These are phyloP conservation scores for Cydia fagiglandana DNA, from an alignment of 1,140 invertebrate genomes.

Conservation along the genomic window DNA sequence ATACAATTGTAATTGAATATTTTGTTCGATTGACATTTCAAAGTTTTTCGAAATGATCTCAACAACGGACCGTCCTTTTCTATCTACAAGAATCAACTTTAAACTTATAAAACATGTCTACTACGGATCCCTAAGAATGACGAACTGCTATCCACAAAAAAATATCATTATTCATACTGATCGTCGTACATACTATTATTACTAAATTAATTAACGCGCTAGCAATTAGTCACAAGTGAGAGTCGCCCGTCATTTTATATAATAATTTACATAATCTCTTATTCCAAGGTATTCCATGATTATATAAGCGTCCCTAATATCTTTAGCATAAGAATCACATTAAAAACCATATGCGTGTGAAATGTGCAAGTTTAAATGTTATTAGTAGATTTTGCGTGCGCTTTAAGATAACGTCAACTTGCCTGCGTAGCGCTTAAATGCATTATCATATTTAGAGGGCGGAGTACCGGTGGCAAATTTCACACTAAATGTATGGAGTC, in stretches of 20 bases:
- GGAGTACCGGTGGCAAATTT: no score
- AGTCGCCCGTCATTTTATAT: not conserved
- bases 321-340: not conserved
- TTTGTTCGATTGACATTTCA: no score
- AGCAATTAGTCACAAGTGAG: conserved; percentile 17
- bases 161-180: no score
- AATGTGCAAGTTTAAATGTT: not conserved
- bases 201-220: not conserved
- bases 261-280: not conserved
- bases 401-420: not conserved
- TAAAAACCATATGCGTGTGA: not conserved
- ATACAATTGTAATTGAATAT: no score
- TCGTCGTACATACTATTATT: not conserved
- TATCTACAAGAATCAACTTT: no score
- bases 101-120: no score
- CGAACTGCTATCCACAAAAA: no score
- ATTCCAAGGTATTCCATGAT: not conserved
- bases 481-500: no score
- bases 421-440: not conserved
- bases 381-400: conserved; percentile 7
- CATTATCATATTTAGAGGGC: not conserved
- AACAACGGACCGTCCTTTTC: no score
- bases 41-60: no score
- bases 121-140: no score
- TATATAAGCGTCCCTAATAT: not conserved